These are phyloP conservation scores for Eidolon dupreanum DNA, from an alignment of 2,797 vertebrate species.

Conservation along the genomic window DNA sequence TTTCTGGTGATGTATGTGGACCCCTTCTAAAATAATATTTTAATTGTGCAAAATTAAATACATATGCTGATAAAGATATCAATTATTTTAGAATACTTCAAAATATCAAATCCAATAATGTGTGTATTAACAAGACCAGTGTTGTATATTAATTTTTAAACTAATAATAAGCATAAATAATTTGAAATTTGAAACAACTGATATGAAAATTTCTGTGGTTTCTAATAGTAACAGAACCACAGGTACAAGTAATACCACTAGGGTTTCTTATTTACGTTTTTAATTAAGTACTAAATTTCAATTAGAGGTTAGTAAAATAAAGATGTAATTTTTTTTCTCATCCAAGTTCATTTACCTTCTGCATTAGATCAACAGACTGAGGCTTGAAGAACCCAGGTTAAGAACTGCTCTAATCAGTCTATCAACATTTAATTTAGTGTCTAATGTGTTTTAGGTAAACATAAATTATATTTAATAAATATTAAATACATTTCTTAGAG, in stretches of 20 bases:
- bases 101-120: slow-evolving; percentile 2
- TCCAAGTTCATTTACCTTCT: not conserved
- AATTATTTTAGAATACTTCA: not conserved
- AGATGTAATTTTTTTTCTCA: not conserved
- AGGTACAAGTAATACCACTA: not conserved
- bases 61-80: not conserved
- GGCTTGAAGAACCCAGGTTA: slow-evolving; percentile 3
- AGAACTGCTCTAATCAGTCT: not conserved
- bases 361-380: not conserved
- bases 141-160: not conserved
- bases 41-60: slow-evolving; percentile 33
- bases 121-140: not conserved
- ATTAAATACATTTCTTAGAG: not conserved
- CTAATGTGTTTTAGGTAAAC: not conserved
- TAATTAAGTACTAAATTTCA: not conserved
- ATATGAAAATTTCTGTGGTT: not conserved
- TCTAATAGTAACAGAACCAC: slow-evolving; percentile 19
- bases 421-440: not conserved
- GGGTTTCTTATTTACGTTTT: not conserved
- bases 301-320: slow-evolving; percentile 34
- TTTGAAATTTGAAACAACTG: not conserved
- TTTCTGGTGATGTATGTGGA: not conserved
- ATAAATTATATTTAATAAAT: slow-evolving; percentile 12
- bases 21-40: not conserved
- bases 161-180: not conserved